Evolutionary conservation across 2,888 invertebrate species (phyloP).

Genomic region (Metacarcinus magister): DNA sequence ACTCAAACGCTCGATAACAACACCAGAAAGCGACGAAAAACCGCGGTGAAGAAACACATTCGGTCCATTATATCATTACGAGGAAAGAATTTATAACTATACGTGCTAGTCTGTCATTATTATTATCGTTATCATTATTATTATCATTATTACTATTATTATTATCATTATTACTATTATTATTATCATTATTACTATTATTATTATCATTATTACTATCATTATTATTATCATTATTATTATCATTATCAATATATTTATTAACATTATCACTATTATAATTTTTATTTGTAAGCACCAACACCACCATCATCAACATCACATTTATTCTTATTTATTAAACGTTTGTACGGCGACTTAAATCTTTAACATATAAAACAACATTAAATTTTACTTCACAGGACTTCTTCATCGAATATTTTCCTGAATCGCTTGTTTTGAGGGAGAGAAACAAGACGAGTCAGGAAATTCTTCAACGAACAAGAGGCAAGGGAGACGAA

Average conservation of each 20-base stretch:
- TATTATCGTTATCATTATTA: neutral
- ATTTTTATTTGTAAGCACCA: neutral
- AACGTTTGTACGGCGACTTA: neutral
- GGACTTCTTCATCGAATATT: neutral
- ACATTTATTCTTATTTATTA: neutral
- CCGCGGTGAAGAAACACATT: neutral
- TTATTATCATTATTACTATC: neutral
- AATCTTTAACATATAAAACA: neutral
- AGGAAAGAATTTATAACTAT: neutral
- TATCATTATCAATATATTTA: no score
- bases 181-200: neutral
- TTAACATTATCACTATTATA: neutral
- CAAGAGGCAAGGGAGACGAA: conserved; percentile 17
- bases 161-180: neutral
- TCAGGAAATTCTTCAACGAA: conserved; percentile 5
- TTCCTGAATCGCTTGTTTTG: neutral
- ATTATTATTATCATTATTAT: neutral
- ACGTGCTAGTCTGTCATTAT: neutral
- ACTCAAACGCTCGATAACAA: conserved; percentile 21
- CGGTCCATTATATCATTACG: neutral
- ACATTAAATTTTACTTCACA: neutral
- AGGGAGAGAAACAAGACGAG: neutral
- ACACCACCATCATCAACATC: neutral
- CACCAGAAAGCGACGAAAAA: conserved; percentile 26
- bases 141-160: neutral